Percentiles rank a stretch among this genome's conserved stretches.
phyloP scores from a whole-genome alignment of 1,140 invertebrate genomes.

The Xylocopa sonorina region DNA sequence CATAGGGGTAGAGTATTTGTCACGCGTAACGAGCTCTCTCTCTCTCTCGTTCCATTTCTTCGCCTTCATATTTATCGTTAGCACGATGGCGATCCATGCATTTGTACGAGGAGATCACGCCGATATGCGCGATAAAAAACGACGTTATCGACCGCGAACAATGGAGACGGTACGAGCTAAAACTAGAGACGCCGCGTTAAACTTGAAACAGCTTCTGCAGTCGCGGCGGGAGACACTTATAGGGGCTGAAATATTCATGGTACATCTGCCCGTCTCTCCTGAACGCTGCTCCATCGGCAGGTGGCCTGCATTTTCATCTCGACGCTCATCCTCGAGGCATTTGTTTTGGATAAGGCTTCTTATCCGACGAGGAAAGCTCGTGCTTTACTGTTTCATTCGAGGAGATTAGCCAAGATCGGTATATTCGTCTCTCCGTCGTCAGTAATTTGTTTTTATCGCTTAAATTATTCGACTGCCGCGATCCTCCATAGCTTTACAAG shows the following conservation, averaged over 20 bases:
- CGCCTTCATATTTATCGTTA: not conserved
- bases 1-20: no score
- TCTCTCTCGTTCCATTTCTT: not conserved
- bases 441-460: not conserved
- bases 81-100: not conserved
- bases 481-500: not conserved
- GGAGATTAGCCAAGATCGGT: not conserved
- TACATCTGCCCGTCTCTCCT: slow-evolving; percentile 23
- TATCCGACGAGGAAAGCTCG: not conserved
- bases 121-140: slow-evolving; percentile 1
- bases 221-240: slow-evolving; percentile 63
- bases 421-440: not conserved
- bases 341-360: not conserved
- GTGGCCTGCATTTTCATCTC: slow-evolving; percentile 17
- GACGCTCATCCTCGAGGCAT: not conserved
- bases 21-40: no score
- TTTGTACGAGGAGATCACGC: not conserved
- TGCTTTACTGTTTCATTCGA: not conserved
- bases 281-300: slow-evolving; percentile 10
- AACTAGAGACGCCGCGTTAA: slow-evolving; percentile 52
- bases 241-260: slow-evolving; percentile 69
- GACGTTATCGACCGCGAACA: slow-evolving; percentile 32
- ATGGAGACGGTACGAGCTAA: not conserved
- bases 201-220: slow-evolving; percentile 56
- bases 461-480: no score